phyloP scores from a whole-genome alignment of 2,797 vertebrate genomes.

The Cynodonichthys magdalenae region DNA sequence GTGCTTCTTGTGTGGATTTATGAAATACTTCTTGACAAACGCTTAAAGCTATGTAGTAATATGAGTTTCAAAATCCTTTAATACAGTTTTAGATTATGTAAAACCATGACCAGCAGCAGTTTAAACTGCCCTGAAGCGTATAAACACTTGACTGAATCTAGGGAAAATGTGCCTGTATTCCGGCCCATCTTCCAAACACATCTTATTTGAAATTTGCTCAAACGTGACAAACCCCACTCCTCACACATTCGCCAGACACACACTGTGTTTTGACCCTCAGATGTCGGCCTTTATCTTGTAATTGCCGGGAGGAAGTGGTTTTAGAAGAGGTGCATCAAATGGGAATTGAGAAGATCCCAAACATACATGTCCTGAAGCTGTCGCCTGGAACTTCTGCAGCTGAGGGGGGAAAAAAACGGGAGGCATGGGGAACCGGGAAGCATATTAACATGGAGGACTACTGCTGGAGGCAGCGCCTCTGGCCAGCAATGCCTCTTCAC shows the following conservation, averaged over 20 bases:
- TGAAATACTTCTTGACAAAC: neutral
- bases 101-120: neutral
- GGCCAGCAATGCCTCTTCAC: conserved; percentile 6
- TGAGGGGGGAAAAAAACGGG: conserved; percentile 27
- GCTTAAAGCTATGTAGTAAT: conserved; percentile 14
- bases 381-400: conserved; percentile 20
- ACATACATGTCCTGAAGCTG: conserved; percentile 16
- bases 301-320: conserved; percentile 10
- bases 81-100: neutral
- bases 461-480: conserved; percentile 11
- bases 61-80: neutral
- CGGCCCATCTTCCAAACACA: neutral
- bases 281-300: conserved; percentile 6
- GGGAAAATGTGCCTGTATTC: neutral
- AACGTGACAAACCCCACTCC: neutral
- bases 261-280: neutral
- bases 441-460: conserved; percentile 40
- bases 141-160: neutral
- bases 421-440: conserved; percentile 8
- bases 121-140: neutral
- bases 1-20: conserved; percentile 18
- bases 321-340: conserved; percentile 24
- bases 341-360: conserved; percentile 10
- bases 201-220: neutral
- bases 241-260: neutral